phyloP scores from a whole-genome alignment of 1,140 invertebrate species.

The Sarcophaga peregrina region DNA sequence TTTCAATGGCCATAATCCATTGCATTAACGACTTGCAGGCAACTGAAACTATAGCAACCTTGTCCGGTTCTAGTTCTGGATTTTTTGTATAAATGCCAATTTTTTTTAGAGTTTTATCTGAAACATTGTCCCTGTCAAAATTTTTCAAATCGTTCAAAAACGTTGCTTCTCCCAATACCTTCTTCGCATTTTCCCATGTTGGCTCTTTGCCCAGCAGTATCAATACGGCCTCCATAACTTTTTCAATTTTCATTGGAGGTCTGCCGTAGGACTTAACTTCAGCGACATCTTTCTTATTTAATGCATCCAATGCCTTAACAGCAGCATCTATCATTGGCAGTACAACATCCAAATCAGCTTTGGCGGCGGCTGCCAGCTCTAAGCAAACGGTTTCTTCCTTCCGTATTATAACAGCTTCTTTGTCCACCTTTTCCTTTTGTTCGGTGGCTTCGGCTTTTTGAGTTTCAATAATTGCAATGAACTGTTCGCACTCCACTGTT shows the following conservation, averaged over 20 bases:
- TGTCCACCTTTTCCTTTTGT: slow-evolving; percentile 76
- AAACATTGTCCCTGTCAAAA: slow-evolving; percentile 89
- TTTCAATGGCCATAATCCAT: slow-evolving; percentile 92
- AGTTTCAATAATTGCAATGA: slow-evolving; percentile 78
- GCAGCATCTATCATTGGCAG: slow-evolving; percentile 87
- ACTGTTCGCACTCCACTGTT: slow-evolving; percentile 68
- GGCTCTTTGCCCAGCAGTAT: slow-evolving; percentile 83
- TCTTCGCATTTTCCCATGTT: slow-evolving; percentile 86
- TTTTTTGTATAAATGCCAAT: slow-evolving; percentile 82
- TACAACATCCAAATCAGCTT: slow-evolving; percentile 83
- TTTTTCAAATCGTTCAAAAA: slow-evolving; percentile 82
- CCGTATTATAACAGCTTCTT: slow-evolving; percentile 75
- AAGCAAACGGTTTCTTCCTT: slow-evolving; percentile 85
- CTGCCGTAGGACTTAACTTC: slow-evolving; percentile 89
- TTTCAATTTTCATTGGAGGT: slow-evolving; percentile 85
- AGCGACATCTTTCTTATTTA: slow-evolving; percentile 89
- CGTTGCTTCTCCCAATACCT: slow-evolving; percentile 81
- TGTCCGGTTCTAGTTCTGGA: slow-evolving; percentile 87
- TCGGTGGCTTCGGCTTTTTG: slow-evolving; percentile 85
- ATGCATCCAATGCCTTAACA: slow-evolving; percentile 79
- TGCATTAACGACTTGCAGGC: slow-evolving; percentile 87
- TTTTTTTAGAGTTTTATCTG: slow-evolving; percentile 82
- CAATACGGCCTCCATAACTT: slow-evolving; percentile 90
- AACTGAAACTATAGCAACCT: slow-evolving; percentile 81
- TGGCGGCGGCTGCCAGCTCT: slow-evolving; percentile 80